Evolutionary conservation across 2,797 vertebrate species (phyloP), one percentile per base, ranked within the genome.

Genomic region (Eurystomus glaucurus): DNA sequence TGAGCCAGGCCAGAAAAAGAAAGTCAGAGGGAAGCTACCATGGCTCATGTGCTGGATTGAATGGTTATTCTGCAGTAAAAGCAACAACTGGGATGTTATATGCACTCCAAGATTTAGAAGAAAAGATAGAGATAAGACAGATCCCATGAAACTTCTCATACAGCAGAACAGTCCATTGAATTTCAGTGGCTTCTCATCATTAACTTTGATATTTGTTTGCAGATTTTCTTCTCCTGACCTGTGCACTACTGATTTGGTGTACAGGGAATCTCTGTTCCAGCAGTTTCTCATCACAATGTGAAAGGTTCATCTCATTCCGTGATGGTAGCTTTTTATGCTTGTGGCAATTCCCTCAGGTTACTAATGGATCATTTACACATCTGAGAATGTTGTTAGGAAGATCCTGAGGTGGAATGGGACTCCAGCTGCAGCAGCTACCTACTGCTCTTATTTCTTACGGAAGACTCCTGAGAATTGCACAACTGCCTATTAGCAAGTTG

Each of bases 311-410:
- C 96, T 97, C 97, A 93, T 97, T 92, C 95, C 66, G 5, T 88
- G 96, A 97, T 95, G 97, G 96, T 76, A 97, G 93, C 51, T 91
- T 94, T 97, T 91, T 74, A 60, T 94, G 96, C 96, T 95, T 97
- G 94, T 25, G 94, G 91, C 54, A 96, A 97, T 98, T 97, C 98
- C 94, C 97, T 81, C 31, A 57, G 94, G 98, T 96, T 97, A 78
- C 96, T 97, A 96, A 98, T 97, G 98, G 96, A 97, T 97, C 96
- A 95, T 97, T 98, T 97, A 97, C 98, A 98, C 98, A 98, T 98
- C 97, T 98, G 98, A 98, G 94, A 98, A 98, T 94, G 96, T 87
- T 92, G 96, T 98, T 98, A 98, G 95, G 98, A 96, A 96, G 95
- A 92, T 97, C 96, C 96, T 96, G 97, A 98, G 95, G 86, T 97